Conservation (phyloP, 2,113 vertebrate species). For the Eulemur macaco region DNA sequence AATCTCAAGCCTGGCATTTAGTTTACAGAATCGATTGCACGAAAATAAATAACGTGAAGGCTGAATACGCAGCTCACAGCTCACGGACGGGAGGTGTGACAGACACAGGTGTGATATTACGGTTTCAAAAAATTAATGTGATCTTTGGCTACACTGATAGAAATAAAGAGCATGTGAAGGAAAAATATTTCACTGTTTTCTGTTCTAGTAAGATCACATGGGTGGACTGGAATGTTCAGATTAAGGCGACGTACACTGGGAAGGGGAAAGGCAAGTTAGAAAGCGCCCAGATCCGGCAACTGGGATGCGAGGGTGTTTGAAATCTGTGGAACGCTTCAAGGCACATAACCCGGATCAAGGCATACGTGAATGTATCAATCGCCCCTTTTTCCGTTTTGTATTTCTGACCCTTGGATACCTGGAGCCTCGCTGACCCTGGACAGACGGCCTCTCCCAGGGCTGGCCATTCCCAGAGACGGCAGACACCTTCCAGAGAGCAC, state of each 20-base stretch:
- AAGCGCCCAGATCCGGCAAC: neutral
- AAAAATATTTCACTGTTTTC: neutral
- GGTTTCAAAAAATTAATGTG: neutral
- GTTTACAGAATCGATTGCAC: neutral
- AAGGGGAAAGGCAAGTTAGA: neutral
- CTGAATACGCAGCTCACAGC: neutral
- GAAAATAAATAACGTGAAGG: neutral
- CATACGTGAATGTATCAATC: neutral
- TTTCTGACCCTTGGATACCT: neutral
- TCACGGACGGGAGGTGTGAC: neutral
- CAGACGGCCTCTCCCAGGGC: neutral
- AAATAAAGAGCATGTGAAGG: neutral
- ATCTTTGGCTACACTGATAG: neutral
- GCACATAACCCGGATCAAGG: neutral
- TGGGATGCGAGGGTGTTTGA: neutral
- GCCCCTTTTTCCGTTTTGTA: neutral
- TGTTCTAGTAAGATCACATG: neutral
- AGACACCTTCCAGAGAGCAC: neutral
- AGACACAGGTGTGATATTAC: neutral
- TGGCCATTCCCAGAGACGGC: neutral
- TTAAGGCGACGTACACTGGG: neutral
- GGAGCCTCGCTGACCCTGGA: neutral
- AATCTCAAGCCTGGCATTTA: neutral
- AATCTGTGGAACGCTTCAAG: neutral
- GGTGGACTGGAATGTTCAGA: neutral